Base-by-base conservation (phyloP, 2,888 invertebrate species). In the Diploptera punctata region DNA sequence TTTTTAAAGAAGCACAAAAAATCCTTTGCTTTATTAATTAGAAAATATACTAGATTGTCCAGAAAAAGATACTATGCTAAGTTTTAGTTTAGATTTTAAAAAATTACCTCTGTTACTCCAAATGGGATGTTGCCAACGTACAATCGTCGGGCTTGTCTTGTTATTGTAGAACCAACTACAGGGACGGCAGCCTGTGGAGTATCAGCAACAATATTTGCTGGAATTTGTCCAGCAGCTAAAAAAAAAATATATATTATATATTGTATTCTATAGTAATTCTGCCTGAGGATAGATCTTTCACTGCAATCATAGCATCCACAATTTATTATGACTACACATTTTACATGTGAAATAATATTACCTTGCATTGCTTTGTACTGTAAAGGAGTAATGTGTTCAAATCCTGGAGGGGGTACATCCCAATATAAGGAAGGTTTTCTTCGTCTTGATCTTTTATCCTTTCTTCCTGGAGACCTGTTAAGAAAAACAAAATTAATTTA, bases 101-200 rank as follows among this genome's bases (percentile, higher is more conserved):
- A 60, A 73, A 76, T 77, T 78, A 85, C 86, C 85, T 96, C 97
- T 31, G 98, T 98, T 18, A 98, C 98, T 74, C 99, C 99, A 82
- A 99, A 99, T 33, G 99, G 99, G 86, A 99, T 99, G 85, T 99
- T 99, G 70, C 98, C 99, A 71, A 99, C 98, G 82, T 99, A 99
- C 71, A 99, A n/a, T 72, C 95, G 86, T 77, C 97, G 86, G 0
- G 98, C 98, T 85, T 99, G 98, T 67, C 95, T 87, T 5, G 98
- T 98, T 76, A 98, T 97, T 3, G 98, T 97, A 29, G 96, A 97
- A 18, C 97, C 98, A 10, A 98, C 98, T 57, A 98, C 98, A 1
- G 98, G 98, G 38, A 98, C 97, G 5, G 97, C 97, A n/a, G 97
- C 95, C 82, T 96, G 95, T 0, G 95, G 94, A 1, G 94, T 95